phyloP scores from a whole-genome alignment of 2,888 invertebrate genomes.

The Escarpia spicata region DNA sequence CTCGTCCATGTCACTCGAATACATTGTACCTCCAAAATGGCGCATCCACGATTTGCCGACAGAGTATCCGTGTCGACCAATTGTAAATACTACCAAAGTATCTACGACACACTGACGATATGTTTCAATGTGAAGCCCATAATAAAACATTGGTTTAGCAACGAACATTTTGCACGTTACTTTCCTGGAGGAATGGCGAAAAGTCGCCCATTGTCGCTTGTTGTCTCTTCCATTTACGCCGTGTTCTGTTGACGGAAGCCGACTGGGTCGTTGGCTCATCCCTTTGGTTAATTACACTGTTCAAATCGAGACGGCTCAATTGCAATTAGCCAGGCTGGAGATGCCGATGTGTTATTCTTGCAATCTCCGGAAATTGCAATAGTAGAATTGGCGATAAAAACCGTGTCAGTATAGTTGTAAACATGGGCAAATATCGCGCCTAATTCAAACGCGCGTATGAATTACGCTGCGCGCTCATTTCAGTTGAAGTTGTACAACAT shows the following conservation, averaged over 20 bases:
- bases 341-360: not conserved
- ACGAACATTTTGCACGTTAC: not conserved
- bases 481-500: not conserved
- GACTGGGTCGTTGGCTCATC: not conserved
- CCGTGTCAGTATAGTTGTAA: not conserved
- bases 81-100: not conserved
- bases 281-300: not conserved
- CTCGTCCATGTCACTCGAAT: not conserved
- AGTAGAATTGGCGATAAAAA: not conserved
- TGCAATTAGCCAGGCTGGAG: not conserved
- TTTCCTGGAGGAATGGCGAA: not conserved
- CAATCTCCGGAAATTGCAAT: slow-evolving; percentile 13
- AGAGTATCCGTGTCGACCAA: not conserved
- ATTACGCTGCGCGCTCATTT: not conserved
- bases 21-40: not conserved
- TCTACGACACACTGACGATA: not conserved
- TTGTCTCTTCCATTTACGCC: not conserved
- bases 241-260: not conserved
- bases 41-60: not conserved
- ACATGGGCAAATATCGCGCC: not conserved
- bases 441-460: not conserved
- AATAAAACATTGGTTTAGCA: not conserved
- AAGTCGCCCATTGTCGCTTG: not conserved
- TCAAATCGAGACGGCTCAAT: slow-evolving; percentile 12
- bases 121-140: not conserved